phyloP scores from a whole-genome alignment of 2,113 vertebrate species.

The Oceanites oceanicus region DNA sequence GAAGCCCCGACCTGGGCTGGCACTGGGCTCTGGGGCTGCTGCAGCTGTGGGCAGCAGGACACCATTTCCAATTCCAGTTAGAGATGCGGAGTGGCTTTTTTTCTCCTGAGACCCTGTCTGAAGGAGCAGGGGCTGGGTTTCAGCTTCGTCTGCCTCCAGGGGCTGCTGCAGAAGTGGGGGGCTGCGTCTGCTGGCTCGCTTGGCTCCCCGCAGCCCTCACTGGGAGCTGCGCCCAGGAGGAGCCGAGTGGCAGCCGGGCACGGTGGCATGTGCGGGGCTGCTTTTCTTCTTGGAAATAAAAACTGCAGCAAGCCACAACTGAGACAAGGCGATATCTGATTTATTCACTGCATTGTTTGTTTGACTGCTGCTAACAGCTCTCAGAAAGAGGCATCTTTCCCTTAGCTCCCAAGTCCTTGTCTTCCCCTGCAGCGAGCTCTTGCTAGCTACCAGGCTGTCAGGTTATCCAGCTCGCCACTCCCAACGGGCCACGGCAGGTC shows the following conservation, averaged over 20 bases:
- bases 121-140: not conserved
- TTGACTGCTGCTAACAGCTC: not conserved
- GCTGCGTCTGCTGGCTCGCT: not conserved
- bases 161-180: not conserved
- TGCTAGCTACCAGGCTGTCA: not conserved
- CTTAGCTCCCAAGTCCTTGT: not conserved
- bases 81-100: not conserved
- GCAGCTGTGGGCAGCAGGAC: not conserved
- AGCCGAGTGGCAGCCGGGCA: not conserved
- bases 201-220: not conserved
- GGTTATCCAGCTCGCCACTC: not conserved
- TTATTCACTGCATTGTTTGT: not conserved
- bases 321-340: not conserved
- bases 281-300: not conserved
- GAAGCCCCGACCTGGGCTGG: not conserved
- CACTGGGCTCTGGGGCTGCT: not conserved
- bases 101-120: not conserved
- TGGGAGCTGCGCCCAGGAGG: accelerated
- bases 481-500: accelerated
- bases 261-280: accelerated
- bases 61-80: not conserved
- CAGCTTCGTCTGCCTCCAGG: not conserved
- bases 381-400: not conserved
- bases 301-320: not conserved
- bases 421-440: not conserved